phyloP scores from a whole-genome alignment of 2,113 vertebrate species.

The Euleptes europaea region DNA sequence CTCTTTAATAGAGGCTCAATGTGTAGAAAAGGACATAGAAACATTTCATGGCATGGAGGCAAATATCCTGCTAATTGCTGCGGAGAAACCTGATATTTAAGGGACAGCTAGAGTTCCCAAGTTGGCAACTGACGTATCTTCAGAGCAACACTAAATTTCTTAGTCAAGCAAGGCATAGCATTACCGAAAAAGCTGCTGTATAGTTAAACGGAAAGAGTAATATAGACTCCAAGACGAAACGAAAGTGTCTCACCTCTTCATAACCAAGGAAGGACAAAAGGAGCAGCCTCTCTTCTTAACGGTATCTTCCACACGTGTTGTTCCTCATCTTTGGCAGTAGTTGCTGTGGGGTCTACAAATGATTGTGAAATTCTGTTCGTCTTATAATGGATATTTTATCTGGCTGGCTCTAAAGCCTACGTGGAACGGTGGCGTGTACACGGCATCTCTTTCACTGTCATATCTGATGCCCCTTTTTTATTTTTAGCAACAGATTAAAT shows the following conservation, averaged over 20 bases:
- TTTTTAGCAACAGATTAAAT: conserved; percentile 16
- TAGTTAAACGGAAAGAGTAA: no score
- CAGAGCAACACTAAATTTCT: no score
- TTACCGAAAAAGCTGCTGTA: no score
- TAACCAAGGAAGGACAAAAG: not conserved
- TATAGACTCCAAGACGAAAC: no score
- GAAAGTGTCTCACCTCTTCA: not conserved
- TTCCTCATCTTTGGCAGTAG: conserved; percentile 2
- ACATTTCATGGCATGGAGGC: no score
- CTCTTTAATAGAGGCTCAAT: no score
- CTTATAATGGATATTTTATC: not conserved
- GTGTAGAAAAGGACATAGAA: no score
- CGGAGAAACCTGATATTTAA: no score
- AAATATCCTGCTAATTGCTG: no score
- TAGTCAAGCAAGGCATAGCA: no score
- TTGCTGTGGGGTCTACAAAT: not conserved
- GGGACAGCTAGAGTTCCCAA: no score
- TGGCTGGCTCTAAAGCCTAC: conserved; percentile 4
- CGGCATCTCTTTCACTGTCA: not conserved
- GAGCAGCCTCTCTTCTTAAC: not conserved
- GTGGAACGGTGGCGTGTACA: not conserved
- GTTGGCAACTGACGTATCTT: no score
- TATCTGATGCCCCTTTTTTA: conserved; percentile 22
- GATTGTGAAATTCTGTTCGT: conserved; percentile 6
- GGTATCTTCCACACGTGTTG: not conserved